A percentile compares a stretch with the other conserved stretches of the same genome.
These are phyloP conservation scores for Bolinopsis microptera DNA, from an alignment of 37 sponge, comb jelly and placozoan species.

Conservation along the genomic window DNA sequence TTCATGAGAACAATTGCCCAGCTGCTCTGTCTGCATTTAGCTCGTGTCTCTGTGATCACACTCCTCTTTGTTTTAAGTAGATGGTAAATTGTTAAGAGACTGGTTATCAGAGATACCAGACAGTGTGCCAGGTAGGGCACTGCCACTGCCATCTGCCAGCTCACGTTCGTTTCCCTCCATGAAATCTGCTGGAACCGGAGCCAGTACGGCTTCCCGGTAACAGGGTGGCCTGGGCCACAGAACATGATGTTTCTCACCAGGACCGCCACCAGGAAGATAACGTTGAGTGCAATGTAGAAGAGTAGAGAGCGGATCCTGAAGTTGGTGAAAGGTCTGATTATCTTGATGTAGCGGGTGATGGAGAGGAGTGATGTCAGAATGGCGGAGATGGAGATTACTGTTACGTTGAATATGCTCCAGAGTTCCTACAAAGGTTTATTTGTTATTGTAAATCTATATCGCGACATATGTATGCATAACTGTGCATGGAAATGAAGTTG, in stretches of 20 bases:
- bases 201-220: conserved; percentile 28
- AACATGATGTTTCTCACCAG: background rate
- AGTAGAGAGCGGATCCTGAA: background rate
- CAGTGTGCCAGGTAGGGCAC: conserved; percentile 39
- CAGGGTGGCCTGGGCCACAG: background rate
- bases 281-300: background rate
- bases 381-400: conserved; percentile 19
- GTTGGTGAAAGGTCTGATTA: conserved; percentile 12
- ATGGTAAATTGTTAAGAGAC: background rate
- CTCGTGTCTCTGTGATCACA: conserved; percentile 10
- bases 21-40: conserved; percentile 39
- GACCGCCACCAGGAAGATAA: background rate
- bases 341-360: conserved; percentile 58
- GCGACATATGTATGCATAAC: no score
- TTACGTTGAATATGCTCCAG: background rate
- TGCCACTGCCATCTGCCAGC: background rate
- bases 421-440: background rate
- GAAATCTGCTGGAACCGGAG: conserved; percentile 32
- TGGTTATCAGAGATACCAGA: conserved; percentile 5
- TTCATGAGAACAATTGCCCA: conserved; percentile 60
- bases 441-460: no score
- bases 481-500: no score
- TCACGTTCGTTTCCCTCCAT: background rate
- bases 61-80: background rate
- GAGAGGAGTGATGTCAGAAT: conserved; percentile 54